A percentile compares a stretch with the other conserved stretches of the same genome.
Conservation (phyloP, 2,113 vertebrate genomes). For the Ciconia boyciana region DNA sequence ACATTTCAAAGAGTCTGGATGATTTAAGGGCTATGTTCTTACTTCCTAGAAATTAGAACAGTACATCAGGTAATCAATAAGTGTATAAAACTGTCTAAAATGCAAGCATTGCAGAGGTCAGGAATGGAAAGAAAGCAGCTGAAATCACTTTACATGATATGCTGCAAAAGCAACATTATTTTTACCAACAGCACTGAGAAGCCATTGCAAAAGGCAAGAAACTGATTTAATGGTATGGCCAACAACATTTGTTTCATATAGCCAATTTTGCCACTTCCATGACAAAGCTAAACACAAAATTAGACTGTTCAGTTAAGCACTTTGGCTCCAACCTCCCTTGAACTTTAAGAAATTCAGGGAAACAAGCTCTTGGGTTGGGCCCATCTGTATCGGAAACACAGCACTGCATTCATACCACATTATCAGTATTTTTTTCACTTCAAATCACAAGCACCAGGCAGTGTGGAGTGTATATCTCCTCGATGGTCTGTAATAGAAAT, state of each 20-base stretch:
- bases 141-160: constrained; percentile 42
- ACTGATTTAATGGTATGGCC: constrained; percentile 14
- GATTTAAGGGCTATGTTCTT: constrained; percentile 40
- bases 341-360: not conserved
- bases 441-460: not conserved
- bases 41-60: constrained; percentile 53
- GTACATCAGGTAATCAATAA: constrained; percentile 59
- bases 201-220: constrained; percentile 27
- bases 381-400: not conserved
- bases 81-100: constrained; percentile 47
- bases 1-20: constrained; percentile 21
- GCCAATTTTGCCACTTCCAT: not conserved
- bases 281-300: not conserved
- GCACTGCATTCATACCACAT: not conserved
- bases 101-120: constrained; percentile 24
- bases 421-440: not conserved
- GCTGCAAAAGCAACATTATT: constrained; percentile 55
- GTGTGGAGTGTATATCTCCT: not conserved
- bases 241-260: constrained; percentile 2
- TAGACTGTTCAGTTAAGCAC: not conserved
- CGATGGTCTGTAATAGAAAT: not conserved
- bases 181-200: constrained; percentile 26
- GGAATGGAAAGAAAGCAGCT: constrained; percentile 22
- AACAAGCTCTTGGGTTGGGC: not conserved
- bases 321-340: not conserved